Evolutionary conservation across 1,140 invertebrate species (phyloP).

Genomic region (Plutomurus gul): DNA sequence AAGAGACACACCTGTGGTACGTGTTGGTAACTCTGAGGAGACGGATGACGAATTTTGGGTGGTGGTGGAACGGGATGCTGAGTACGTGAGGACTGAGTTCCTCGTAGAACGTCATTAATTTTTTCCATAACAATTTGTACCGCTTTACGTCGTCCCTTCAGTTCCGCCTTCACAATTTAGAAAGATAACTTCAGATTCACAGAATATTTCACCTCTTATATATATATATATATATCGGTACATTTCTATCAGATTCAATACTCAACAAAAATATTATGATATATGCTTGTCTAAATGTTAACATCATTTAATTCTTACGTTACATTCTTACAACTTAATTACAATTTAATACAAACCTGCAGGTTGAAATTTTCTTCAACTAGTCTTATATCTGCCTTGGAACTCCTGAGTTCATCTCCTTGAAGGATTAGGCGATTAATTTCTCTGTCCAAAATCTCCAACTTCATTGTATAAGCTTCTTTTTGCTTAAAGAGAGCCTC

Average conservation of each 20-base stretch:
- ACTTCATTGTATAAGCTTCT: conserved; percentile 37
- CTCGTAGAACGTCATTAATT: conserved; percentile 44
- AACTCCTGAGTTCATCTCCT: conserved; percentile 32
- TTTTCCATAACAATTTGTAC: conserved; percentile 51
- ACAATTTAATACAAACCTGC: conserved; percentile 35
- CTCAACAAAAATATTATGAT: conserved; percentile 9
- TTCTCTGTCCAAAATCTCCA: conserved; percentile 41
- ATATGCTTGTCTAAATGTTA: conserved; percentile 38
- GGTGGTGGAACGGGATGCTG: conserved; percentile 31
- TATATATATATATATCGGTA: background rate
- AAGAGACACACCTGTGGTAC: background rate
- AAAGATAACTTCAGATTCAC: background rate
- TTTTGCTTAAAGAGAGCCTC: conserved; percentile 33
- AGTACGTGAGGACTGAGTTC: background rate
- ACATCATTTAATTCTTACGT: background rate
- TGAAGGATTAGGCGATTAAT: conserved; percentile 34
- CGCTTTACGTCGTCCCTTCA: conserved; percentile 46
- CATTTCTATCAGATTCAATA: background rate
- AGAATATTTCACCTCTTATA: background rate
- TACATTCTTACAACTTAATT: background rate
- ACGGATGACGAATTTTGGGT: conserved; percentile 34
- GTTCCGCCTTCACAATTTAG: conserved; percentile 45
- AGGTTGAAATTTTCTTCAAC: conserved; percentile 49
- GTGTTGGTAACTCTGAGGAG: background rate
- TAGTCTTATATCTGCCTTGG: conserved; percentile 28